Base-by-base conservation (phyloP, 2,113 vertebrate genomes). In the Panurus biarmicus region DNA sequence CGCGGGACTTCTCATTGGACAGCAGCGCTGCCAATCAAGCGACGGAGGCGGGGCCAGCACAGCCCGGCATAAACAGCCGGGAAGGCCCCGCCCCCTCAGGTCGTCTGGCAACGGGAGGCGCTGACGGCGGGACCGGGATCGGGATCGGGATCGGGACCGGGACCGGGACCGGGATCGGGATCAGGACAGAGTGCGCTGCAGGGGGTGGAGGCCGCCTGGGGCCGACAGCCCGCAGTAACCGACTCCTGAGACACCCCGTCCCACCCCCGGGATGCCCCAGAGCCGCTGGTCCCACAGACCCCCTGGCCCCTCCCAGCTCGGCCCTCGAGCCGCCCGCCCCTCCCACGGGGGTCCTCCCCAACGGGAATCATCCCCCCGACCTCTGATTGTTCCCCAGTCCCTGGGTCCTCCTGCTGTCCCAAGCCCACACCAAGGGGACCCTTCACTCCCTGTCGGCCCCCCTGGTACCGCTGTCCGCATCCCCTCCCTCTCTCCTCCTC, bases 41-140 rank as follows among this genome's bases (percentile, higher is more conserved):
- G 2, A 7, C 2, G 13, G 0, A 7, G 64, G 45, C 10, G 51
- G 51, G 21, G 4, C 14, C 8, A 6, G 0, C 4, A 2, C 6
- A 0, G 0, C 4, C 3, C 4, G 3, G 48, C 3, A 15, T 35
- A 7, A 48, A 25, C 15, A 1, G 54, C 12, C 1, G 29, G 5
- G 8, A 11, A 60, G 28, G 50, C n/a, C 51, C 48, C 69, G 42
- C 84, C 76, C 53, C 15, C 9, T 22, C 5, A 0, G 10, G 73
- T 93, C 5, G 65, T 87, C 48, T 18, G 64, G 94, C 87, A 70
- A 89, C 87, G 25, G 9, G 5, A 14, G 48, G 44, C 53, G 25
- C 85, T 6, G 56, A 17, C 23, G 23, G 56, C 40, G 57, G 47
- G 36, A 61, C 2, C 29, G 17, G 26, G 33, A 22, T 0, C 24